Conservation (phyloP, 2,888 invertebrate genomes). For the Brachycybe producta region DNA sequence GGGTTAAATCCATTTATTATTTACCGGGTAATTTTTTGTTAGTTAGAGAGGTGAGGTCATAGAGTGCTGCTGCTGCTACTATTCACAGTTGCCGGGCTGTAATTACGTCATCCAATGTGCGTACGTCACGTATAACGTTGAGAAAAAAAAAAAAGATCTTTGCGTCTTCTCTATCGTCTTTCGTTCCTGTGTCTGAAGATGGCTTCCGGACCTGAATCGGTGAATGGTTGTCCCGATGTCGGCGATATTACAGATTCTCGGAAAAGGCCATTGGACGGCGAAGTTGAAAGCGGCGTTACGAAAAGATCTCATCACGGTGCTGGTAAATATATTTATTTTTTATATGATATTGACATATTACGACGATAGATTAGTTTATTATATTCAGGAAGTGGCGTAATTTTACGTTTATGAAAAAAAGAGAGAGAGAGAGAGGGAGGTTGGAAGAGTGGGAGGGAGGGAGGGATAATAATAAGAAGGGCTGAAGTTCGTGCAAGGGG, state of each 20-base stretch:
- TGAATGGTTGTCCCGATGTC: slow-evolving; percentile 21
- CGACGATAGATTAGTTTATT: slow-evolving; percentile 2
- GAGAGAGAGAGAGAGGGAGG: background rate
- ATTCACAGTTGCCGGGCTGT: no score
- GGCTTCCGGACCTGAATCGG: slow-evolving; percentile 20
- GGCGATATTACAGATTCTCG: slow-evolving; percentile 20
- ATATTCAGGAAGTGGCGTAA: slow-evolving; percentile 17
- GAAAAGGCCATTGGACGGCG: slow-evolving; percentile 21
- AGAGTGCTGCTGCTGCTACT: no score
- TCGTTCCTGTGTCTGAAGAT: no score
- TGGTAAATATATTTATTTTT: slow-evolving; percentile 15
- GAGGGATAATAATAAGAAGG: no score
- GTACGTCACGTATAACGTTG: no score
- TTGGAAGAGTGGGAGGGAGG: background rate
- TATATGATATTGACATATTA: background rate
- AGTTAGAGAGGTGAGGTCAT: no score
- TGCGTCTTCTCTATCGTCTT: no score
- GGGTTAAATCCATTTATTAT: no score
- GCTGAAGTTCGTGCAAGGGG: no score
- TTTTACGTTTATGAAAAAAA: background rate
- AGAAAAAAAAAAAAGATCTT: no score
- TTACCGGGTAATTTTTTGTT: no score
- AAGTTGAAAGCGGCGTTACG: slow-evolving; percentile 21
- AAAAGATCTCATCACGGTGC: slow-evolving; percentile 21
- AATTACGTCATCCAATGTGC: no score